A percentile compares a stretch with the other conserved stretches of the same genome.
These are phyloP conservation scores for Pogonocherus hispidulus DNA, from an alignment of 2,888 invertebrate species.

Conservation along the genomic window DNA sequence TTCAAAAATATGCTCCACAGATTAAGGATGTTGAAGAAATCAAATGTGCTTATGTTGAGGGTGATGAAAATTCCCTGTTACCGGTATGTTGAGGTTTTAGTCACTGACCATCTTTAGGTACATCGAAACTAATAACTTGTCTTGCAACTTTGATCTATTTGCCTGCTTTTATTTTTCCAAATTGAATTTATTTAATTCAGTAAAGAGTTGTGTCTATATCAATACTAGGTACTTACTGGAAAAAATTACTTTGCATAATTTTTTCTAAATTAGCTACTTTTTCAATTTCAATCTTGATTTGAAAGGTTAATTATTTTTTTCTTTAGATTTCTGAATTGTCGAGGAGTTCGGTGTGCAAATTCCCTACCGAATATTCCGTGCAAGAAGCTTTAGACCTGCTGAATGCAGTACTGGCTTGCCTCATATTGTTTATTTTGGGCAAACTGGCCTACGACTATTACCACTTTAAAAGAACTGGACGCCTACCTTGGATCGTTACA, in stretches of 20 bases:
- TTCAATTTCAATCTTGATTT: not conserved
- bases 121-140: too few species aligned
- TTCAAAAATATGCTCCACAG: slow-evolving; percentile 78
- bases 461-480: slow-evolving; percentile 82
- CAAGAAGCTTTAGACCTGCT: slow-evolving; percentile 80
- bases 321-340: slow-evolving; percentile 79
- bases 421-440: slow-evolving; percentile 80
- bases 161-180: too few species aligned
- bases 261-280: too few species aligned
- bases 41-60: slow-evolving; percentile 76
- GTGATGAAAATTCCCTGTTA: slow-evolving; percentile 75
- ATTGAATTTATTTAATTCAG: too few species aligned
- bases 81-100: slow-evolving; percentile 69
- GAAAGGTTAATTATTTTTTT: not conserved
- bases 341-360: slow-evolving; percentile 78
- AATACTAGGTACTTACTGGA: too few species aligned
- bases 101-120: not conserved
- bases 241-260: too few species aligned
- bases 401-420: slow-evolving; percentile 77
- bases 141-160: too few species aligned
- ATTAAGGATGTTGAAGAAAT: slow-evolving; percentile 80
- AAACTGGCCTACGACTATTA: slow-evolving; percentile 88
- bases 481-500: slow-evolving; percentile 86
- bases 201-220: too few species aligned
- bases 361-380: slow-evolving; percentile 71